Conservation (phyloP, 2,888 invertebrate genomes). For the Lasius fuliginosus region DNA sequence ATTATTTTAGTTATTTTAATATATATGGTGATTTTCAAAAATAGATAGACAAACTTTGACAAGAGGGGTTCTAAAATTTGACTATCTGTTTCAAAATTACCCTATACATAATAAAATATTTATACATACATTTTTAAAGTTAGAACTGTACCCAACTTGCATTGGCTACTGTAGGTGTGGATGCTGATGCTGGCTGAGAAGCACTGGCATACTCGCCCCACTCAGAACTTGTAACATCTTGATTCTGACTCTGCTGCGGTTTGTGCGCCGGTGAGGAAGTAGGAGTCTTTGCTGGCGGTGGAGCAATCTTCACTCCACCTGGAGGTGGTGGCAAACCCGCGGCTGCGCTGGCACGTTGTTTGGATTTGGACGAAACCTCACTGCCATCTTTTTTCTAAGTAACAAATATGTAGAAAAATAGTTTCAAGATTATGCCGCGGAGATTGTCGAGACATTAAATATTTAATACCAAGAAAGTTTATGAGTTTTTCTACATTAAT, state of each 20-base stretch:
- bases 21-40: slow-evolving; percentile 24
- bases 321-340: slow-evolving; percentile 94
- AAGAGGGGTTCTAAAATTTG: background rate
- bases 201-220: slow-evolving; percentile 93
- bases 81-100: slow-evolving; percentile 18
- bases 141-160: slow-evolving; percentile 86
- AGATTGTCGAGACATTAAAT: background rate
- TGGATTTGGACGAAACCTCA: slow-evolving; percentile 90
- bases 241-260: slow-evolving; percentile 87
- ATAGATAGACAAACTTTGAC: slow-evolving; percentile 23
- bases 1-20: slow-evolving; percentile 37
- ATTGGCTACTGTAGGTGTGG: slow-evolving; percentile 78
- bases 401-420: slow-evolving; percentile 23
- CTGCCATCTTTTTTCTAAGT: slow-evolving; percentile 95
- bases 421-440: background rate
- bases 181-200: slow-evolving; percentile 79
- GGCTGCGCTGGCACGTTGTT: slow-evolving; percentile 88
- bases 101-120: slow-evolving; percentile 7
- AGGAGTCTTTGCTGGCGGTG: slow-evolving; percentile 90
- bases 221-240: slow-evolving; percentile 87
- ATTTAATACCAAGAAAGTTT: background rate
- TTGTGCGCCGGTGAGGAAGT: slow-evolving; percentile 93
- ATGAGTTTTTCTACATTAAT: background rate
- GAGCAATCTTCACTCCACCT: slow-evolving; percentile 91
- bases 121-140: slow-evolving; percentile 67